Base-by-base conservation (phyloP, 2,888 invertebrate genomes). In the Ferrisia virgata region DNA sequence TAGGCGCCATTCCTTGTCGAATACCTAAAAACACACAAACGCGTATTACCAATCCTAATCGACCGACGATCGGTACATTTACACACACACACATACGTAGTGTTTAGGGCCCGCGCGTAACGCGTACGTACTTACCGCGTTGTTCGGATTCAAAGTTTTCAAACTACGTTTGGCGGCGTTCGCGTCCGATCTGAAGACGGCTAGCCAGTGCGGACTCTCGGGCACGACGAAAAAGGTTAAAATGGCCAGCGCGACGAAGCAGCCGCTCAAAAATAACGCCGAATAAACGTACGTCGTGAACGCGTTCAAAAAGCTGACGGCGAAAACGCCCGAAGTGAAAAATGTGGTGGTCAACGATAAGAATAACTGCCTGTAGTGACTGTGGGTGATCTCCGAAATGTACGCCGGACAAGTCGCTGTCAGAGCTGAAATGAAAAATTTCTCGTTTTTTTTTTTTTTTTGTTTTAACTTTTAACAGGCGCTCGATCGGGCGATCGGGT, bases 181-280 rank as follows among this genome's bases (percentile, higher is more conserved):
- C 1, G 22, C 15, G 13, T 83, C 47, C 11, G 25, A 8, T 31
- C 76, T 58, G 13, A 85, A 82, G 18, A 84, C 80, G 13, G 78
- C 64, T 8, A 86, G 39, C 86, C 86, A 86, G 8, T 82, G 81
- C 25, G 86, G 86, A 53, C 85, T 85, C 28, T 86, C 86, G 8
- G 85, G 86, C 0, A 85, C 53, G n/a, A 83, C 58, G 15, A 83
- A 33, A 25, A 39, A 40, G 2, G 82, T 53, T 2, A 85, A 43
- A 2, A 72, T 15, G 0, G 79, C 39, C 13, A 85, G 6, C 11
- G 64, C 76, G 39, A 76, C 80, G 40, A 85, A 85, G 5, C 53
- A 31, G 2, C 18, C 43, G 22, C 33, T 36, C 8, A 84, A 79
- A 25, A 58, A 33, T 18, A 76, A 47, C 72, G 76, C 83, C 22